Evolutionary conservation across 2,113 vertebrate genomes (phyloP).

Genomic region (Macaca fascicularis): T2T-MFA8v1.1 NC_088376.1:194748001-194748500

Average conservation of each 20-base stretch:
- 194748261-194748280: background rate
- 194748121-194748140: background rate
- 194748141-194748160: background rate
- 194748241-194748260: background rate
- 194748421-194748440: background rate
- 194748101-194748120: background rate
- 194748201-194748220: background rate
- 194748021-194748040: background rate
- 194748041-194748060: background rate
- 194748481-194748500: background rate
- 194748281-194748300: background rate
- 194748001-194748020: background rate
- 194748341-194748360: background rate
- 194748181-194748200: background rate
- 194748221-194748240: background rate
- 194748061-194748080: background rate
- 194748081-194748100: background rate
- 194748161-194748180: background rate
- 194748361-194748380: background rate
- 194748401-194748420: background rate
- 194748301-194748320: background rate
- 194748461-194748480: background rate
- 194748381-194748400: background rate
- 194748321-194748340: background rate
- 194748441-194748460: background rate